Evolutionary conservation across 2,797 vertebrate species (phyloP).

Genomic region (Periophthalmus magnuspinnatus): DNA sequence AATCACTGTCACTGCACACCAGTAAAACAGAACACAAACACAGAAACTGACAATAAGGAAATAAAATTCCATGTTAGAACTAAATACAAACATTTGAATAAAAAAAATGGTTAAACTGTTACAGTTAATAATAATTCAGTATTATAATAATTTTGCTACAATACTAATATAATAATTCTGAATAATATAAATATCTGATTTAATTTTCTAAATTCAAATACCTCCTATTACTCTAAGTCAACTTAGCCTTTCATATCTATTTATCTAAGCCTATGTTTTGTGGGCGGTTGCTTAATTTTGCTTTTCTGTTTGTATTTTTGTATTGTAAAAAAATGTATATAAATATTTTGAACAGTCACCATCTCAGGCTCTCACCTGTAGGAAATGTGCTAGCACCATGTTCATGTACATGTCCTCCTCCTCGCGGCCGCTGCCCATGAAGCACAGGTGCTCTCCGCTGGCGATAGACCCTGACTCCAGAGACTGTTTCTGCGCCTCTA

Average conservation of each 20-base stretch:
- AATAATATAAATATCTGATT: too few relatives aligned
- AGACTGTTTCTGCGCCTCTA: conserved; percentile 98
- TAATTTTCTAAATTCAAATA: too few relatives aligned
- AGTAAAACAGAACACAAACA: background rate
- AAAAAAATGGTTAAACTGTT: background rate
- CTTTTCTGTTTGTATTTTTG: background rate
- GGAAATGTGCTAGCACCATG: conserved; percentile 97
- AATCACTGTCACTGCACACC: background rate
- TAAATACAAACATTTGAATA: background rate
- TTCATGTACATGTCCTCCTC: conserved; percentile 99
- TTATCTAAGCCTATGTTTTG: background rate
- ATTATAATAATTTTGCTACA: background rate
- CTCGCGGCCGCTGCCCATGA: conserved; percentile 98
- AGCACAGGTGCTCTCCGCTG: conserved; percentile 95
- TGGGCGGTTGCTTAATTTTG: background rate
- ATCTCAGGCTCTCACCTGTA: conserved; percentile 87
- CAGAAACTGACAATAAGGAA: background rate
- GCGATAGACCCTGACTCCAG: conserved; percentile 95
- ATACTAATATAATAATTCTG: too few relatives aligned
- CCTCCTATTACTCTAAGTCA: background rate
- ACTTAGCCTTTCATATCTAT: background rate
- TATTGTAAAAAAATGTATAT: background rate
- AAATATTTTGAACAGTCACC: background rate
- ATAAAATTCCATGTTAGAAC: background rate
- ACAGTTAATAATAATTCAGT: background rate